Percentiles rank a stretch among this genome's conserved stretches.
Conservation (phyloP, 2,888 invertebrate species). For the Pollenia angustigena region DNA sequence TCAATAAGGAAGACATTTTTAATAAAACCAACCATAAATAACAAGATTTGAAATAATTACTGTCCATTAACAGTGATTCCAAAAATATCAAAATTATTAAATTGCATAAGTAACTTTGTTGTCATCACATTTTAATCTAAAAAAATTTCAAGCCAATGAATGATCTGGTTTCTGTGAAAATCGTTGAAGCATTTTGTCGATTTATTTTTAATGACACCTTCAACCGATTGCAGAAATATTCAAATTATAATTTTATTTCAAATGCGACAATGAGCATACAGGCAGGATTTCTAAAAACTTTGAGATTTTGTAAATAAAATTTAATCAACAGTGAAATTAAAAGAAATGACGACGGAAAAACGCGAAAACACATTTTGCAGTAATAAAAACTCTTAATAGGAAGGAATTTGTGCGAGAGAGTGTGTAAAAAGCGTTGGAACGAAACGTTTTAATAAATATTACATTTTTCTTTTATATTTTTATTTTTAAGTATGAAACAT, state of each 20-base stretch:
- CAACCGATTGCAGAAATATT: constrained; percentile 12
- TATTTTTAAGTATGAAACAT: background rate
- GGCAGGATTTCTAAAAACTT: constrained; percentile 8
- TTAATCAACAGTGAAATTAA: constrained; percentile 35
- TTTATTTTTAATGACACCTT: constrained; percentile 35
- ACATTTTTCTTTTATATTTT: background rate
- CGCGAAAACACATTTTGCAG: background rate
- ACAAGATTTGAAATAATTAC: background rate
- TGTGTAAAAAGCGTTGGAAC: constrained; percentile 18
- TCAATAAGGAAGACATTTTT: background rate
- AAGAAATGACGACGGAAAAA: constrained; percentile 8
- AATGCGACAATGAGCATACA: constrained; percentile 1
- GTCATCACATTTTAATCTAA: background rate
- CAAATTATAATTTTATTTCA: constrained; percentile 17
- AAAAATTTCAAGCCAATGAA: constrained; percentile 1
- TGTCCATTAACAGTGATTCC: background rate
- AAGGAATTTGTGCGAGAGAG: constrained; percentile 1
- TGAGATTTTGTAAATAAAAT: constrained; percentile 3
- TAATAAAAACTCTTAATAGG: background rate
- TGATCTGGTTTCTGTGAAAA: constrained; percentile 17
- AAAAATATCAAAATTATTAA: background rate
- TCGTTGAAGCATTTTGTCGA: constrained; percentile 10
- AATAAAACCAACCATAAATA: background rate
- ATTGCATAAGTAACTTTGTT: background rate
- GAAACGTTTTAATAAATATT: constrained; percentile 30